Evolutionary conservation across 2,888 invertebrate genomes (phyloP).

Genomic region (Ormyrus nitidulus): DNA sequence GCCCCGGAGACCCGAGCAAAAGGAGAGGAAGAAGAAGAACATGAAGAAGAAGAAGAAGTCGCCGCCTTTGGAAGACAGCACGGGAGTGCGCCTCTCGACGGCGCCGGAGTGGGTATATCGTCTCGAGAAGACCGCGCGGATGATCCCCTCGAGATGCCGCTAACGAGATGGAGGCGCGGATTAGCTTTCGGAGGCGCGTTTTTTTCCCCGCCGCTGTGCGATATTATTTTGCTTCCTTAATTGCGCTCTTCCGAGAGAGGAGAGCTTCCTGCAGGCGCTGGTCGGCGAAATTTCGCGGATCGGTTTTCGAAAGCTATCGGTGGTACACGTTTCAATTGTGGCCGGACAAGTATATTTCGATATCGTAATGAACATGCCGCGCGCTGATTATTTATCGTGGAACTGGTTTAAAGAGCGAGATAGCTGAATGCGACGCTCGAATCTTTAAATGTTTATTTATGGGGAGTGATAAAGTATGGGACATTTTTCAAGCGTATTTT

Average conservation of each 20-base stretch:
- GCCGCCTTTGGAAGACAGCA: not conserved
- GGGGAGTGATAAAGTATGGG: not conserved
- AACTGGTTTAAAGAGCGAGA: slow-evolving; percentile 13
- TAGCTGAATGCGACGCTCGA: not conserved
- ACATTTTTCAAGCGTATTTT: too few relatives aligned
- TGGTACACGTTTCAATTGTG: slow-evolving; percentile 17
- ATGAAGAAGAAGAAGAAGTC: not conserved
- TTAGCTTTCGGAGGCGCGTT: too few relatives aligned
- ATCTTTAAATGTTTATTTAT: slow-evolving; percentile 8
- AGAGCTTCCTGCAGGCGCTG: too few relatives aligned
- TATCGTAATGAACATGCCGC: not conserved
- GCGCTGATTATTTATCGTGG: slow-evolving; percentile 32
- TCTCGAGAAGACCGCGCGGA: not conserved
- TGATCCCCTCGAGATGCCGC: slow-evolving; percentile 6
- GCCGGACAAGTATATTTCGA: not conserved
- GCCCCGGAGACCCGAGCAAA: too few relatives aligned
- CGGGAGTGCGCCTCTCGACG: not conserved
- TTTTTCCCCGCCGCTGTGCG: too few relatives aligned
- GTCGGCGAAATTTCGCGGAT: not conserved
- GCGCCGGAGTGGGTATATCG: not conserved
- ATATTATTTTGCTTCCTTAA: too few relatives aligned
- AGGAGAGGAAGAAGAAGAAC: not conserved
- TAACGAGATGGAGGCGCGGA: slow-evolving; percentile 11
- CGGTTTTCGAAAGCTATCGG: slow-evolving; percentile 2
- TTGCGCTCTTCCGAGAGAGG: too few relatives aligned